phyloP scores from a whole-genome alignment of 1,140 invertebrate genomes.

The Ptiloglossa arizonensis region DNA sequence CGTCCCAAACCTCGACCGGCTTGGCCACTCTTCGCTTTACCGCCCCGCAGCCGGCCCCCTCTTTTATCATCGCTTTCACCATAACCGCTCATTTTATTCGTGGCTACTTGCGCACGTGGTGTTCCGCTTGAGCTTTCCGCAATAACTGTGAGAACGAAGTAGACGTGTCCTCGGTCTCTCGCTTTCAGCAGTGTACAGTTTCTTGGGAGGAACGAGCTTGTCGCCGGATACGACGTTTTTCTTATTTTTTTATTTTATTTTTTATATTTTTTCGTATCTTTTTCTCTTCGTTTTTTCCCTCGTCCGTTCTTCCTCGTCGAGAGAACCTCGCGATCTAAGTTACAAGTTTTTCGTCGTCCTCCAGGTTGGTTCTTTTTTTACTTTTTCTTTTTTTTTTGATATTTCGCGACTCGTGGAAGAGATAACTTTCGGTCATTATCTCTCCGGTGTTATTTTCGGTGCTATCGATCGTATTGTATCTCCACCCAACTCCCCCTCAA shows the following conservation, averaged over 20 bases:
- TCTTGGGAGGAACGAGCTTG: constrained; percentile 28
- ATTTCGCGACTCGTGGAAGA: not conserved
- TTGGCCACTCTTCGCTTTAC: no score
- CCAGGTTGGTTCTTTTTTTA: no score
- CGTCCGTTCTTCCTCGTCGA: no score
- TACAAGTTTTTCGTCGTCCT: no score
- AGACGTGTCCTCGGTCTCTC: constrained; percentile 37
- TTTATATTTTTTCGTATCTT: no score
- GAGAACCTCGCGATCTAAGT: not conserved
- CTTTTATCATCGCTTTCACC: constrained; percentile 47
- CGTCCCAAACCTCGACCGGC: no score
- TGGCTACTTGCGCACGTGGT: constrained; percentile 63
- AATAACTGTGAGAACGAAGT: constrained; percentile 46
- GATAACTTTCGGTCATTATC: not conserved
- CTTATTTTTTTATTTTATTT: not conserved
- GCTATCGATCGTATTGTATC: no score
- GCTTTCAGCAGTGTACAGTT: constrained; percentile 57
- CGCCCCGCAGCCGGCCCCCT: no score
- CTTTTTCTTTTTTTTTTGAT: not conserved
- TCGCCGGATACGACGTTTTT: not conserved
- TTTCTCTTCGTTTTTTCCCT: no score
- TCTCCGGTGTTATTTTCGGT: not conserved
- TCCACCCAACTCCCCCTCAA: no score
- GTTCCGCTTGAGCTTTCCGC: constrained; percentile 60
- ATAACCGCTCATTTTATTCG: constrained; percentile 61